These are phyloP conservation scores for Poecilia gillii DNA, from an alignment of 2,797 vertebrate species.

Conservation along the genomic window DNA sequence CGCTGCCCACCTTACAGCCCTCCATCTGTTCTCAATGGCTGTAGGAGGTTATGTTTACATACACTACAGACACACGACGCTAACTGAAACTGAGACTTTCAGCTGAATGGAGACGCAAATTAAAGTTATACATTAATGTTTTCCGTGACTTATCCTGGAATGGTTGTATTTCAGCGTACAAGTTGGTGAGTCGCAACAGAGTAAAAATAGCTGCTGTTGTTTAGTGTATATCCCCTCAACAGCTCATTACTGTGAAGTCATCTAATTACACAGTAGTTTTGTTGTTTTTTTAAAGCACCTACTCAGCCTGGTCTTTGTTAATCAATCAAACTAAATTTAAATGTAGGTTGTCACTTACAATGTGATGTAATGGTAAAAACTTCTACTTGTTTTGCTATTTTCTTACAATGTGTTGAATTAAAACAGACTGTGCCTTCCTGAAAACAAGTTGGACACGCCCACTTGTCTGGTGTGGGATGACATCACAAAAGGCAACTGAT, in stretches of 20 bases:
- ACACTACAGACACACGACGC: not conserved
- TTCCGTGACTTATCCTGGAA: not conserved
- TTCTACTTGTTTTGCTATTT: not conserved
- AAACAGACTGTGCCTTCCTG: not conserved
- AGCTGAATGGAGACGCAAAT: not conserved
- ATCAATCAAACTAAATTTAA: not conserved
- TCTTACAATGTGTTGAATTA: not conserved
- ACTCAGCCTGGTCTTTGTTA: not conserved
- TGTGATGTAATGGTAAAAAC: not conserved
- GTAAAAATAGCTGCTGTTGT: not conserved
- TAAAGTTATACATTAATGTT: not conserved
- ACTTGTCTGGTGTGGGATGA: not conserved
- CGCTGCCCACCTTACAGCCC: not conserved
- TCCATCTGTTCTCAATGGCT: conserved; percentile 9
- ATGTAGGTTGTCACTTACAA: not conserved
- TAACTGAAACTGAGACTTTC: not conserved
- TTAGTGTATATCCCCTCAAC: not conserved
- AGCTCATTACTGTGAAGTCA: not conserved
- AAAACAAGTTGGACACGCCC: not conserved
- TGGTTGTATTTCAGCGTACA: not conserved
- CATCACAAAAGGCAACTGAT: not conserved
- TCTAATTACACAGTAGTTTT: not conserved
- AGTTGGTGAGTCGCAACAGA: not conserved
- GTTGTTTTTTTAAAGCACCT: not conserved
- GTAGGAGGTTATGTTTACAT: conserved; percentile 9